A percentile compares a stretch with the other conserved stretches of the same genome.
Conservation (phyloP, 2,113 vertebrate species). For the Poeciliopsis prolifica region DNA sequence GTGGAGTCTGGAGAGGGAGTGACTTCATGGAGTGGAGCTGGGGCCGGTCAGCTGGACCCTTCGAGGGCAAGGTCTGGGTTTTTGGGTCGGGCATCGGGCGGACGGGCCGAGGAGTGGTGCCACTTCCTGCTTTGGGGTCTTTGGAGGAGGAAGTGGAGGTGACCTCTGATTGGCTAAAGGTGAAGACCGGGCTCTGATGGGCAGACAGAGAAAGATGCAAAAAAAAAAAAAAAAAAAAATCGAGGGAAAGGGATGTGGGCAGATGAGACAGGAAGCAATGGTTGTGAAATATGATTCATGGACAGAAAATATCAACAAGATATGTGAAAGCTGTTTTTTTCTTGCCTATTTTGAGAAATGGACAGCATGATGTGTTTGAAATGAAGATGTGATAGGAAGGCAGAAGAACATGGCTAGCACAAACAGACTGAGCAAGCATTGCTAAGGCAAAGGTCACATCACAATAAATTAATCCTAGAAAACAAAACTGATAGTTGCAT, state of each 20-base stretch:
- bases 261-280: constrained; percentile 73
- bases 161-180: constrained; percentile 86
- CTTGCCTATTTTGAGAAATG: neutral
- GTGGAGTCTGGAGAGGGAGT: constrained; percentile 82
- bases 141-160: constrained; percentile 76
- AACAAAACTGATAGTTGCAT: constrained; percentile 11
- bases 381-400: constrained; percentile 59
- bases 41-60: constrained; percentile 80
- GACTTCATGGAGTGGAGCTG: constrained; percentile 87
- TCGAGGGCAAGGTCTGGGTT: constrained; percentile 91
- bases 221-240: constrained; percentile 9
- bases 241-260: constrained; percentile 60
- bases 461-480: constrained; percentile 45
- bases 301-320: constrained; percentile 33
- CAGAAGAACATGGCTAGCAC: constrained; percentile 20
- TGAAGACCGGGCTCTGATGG: constrained; percentile 90
- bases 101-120: constrained; percentile 72
- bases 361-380: constrained; percentile 8
- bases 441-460: constrained; percentile 4
- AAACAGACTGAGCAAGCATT: constrained; percentile 9
- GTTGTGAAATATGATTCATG: constrained; percentile 76
- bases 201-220: constrained; percentile 64
- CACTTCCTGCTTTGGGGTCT: constrained; percentile 78
- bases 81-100: constrained; percentile 82
- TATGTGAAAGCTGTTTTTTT: too few relatives aligned